Evolutionary conservation across 2,888 invertebrate species (phyloP).

Genomic region (Himalopsyche japonica): DNA sequence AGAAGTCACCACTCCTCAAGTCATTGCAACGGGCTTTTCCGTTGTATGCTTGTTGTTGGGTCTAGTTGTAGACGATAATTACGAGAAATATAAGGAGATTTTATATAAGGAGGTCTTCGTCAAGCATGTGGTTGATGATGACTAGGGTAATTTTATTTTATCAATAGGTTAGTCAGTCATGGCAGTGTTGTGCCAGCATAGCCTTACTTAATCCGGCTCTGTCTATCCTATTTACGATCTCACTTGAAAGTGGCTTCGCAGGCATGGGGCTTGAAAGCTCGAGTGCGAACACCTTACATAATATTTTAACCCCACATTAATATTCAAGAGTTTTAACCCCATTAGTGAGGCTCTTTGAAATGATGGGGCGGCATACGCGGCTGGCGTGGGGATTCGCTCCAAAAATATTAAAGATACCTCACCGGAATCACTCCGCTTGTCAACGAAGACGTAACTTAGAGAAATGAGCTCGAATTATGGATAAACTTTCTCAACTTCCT

Average conservation of each 20-base stretch:
- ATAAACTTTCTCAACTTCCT: neutral
- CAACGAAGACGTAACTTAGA: neutral
- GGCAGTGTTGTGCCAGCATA: neutral
- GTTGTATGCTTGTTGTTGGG: no score
- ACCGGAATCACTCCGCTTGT: conserved; percentile 5
- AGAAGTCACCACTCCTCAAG: no score
- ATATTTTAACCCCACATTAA: conserved; percentile 40
- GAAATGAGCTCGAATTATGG: conserved; percentile 1
- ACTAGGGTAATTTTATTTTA: no score
- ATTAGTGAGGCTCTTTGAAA: conserved; percentile 16
- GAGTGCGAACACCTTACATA: conserved; percentile 37
- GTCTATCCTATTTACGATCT: conserved; percentile 29
- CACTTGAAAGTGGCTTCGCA: conserved; percentile 27
- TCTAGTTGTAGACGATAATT: no score
- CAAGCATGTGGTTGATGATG: no score
- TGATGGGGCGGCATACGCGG: neutral
- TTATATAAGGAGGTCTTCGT: no score
- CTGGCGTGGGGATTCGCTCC: conserved; percentile 12
- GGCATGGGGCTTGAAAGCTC: conserved; percentile 15
- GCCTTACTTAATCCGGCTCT: neutral
- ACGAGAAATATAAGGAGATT: no score
- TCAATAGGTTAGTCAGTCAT: no score
- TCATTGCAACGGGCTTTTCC: no score
- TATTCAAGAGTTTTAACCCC: conserved; percentile 40
- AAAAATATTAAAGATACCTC: conserved; percentile 19